Base-by-base conservation (phyloP, 2,797 vertebrate species). In the Poeciliopsis gracilis region DNA sequence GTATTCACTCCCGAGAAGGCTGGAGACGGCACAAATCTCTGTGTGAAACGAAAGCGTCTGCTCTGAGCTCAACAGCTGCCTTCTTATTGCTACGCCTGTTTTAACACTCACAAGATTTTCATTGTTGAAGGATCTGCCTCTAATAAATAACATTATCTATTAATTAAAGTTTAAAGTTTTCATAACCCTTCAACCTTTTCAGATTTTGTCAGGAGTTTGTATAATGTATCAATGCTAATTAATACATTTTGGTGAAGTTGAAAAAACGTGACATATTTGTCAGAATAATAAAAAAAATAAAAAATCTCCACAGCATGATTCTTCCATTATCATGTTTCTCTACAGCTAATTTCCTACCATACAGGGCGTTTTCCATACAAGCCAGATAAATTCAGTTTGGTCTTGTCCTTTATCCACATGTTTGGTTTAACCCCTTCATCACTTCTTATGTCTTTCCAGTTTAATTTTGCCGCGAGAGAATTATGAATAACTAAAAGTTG, bases 81-180 rank as follows among this genome's bases (percentile, higher is more conserved):
- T 47, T 51, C 63, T 41, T 25, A 23, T 72, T 6, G 12, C 28
- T 72, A 43, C 76, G 16, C 69, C 51, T 75, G 15, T 85, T 46
- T 83, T 70, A 81, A 79, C 36, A 69, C 78, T 59, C 72, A 18
- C 28, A 72, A 41, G 18, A 28, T 46, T 69, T 43, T 69, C 12
- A 13, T 1, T n/a, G 43, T 45, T 15, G 25, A 70, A 15, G 23
- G 2, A 45, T 45, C 41, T 7, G 6, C 6, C 67, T 25, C 67
- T 67, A 15, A 28, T n/a, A 45, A 45, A 28, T 43, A 70, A 25
- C 49, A 51, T 9, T 20, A 51, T 23, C 8, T 25, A 25, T 53
- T 25, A 53, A 53, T 53, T 11, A 9, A 53, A 53, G 23, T 25
- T 53, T 53, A 25, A 53, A 53, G 51, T 53, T 53, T 25, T 53